phyloP scores from a whole-genome alignment of 2,888 invertebrate species.

The Erpobdella octoculata region DNA sequence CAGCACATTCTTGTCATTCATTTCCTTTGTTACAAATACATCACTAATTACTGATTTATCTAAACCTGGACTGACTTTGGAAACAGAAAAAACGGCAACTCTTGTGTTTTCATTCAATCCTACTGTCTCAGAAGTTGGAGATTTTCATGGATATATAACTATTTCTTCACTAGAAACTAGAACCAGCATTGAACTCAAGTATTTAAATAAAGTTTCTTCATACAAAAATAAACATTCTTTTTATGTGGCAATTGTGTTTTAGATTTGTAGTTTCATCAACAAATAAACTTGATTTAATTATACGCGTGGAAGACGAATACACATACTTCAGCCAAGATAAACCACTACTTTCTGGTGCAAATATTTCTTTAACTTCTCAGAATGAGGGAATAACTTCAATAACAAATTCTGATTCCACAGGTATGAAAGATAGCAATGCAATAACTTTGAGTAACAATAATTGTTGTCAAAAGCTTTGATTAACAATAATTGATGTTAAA shows the following conservation, averaged over 20 bases:
- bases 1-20: constrained; percentile 35
- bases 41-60: not conserved
- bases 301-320: constrained; percentile 41
- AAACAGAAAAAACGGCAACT: constrained; percentile 29
- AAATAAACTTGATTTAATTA: constrained; percentile 35
- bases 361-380: constrained; percentile 35
- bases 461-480: too few species aligned
- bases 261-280: constrained; percentile 36
- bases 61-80: constrained; percentile 27
- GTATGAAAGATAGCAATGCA: too few species aligned
- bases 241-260: not conserved
- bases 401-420: constrained; percentile 21
- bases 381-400: constrained; percentile 27
- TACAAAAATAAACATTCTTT: not conserved
- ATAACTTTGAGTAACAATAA: too few species aligned
- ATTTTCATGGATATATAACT: not conserved
- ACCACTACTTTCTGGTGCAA: constrained; percentile 38
- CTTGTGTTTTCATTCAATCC: constrained; percentile 35
- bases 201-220: not conserved
- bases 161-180: constrained; percentile 21
- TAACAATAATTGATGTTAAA: too few species aligned
- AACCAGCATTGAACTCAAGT: constrained; percentile 17
- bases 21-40: constrained; percentile 33
- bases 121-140: constrained; percentile 31
- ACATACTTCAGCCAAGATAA: constrained; percentile 40